Conservation (phyloP, 2,888 invertebrate genomes). For the Aquatica leii region DNA sequence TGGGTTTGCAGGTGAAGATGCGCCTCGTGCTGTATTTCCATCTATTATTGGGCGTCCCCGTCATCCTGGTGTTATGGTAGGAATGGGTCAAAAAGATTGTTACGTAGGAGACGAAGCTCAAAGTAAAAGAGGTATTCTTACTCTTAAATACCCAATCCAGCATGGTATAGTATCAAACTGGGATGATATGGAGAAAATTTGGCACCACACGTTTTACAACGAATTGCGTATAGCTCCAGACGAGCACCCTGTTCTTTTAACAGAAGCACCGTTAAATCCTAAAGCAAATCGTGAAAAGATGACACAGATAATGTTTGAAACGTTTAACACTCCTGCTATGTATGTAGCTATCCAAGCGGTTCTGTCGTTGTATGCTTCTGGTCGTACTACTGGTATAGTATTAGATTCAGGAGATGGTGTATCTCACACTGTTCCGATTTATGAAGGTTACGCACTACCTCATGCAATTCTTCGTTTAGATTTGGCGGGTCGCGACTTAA, state of each 20-base stretch:
- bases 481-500: conserved; percentile 58
- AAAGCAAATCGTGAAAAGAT: conserved; percentile 84
- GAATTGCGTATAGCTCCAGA: conserved; percentile 84
- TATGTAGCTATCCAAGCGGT: conserved; percentile 80
- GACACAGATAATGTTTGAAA: conserved; percentile 72
- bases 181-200: conserved; percentile 90
- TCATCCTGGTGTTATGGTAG: conserved; percentile 67
- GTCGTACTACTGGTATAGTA: conserved; percentile 77
- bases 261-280: conserved; percentile 82
- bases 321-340: conserved; percentile 69
- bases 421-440: conserved; percentile 77
- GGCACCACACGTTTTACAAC: conserved; percentile 87
- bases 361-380: conserved; percentile 76
- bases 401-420: conserved; percentile 78
- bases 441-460: conserved; percentile 67
- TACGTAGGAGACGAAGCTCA: conserved; percentile 70
- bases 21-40: conserved; percentile 76
- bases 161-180: conserved; percentile 82
- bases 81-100: conserved; percentile 61
- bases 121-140: conserved; percentile 64
- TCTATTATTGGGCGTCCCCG: conserved; percentile 76
- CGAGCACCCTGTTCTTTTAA: conserved; percentile 78
- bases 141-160: conserved; percentile 78
- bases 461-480: conserved; percentile 60
- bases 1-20: conserved; percentile 79